A percentile compares a stretch with the other conserved stretches of the same genome.
These are phyloP conservation scores for Hirundichthys speculiger DNA, from an alignment of 2,113 vertebrate species.

Conservation along the genomic window DNA sequence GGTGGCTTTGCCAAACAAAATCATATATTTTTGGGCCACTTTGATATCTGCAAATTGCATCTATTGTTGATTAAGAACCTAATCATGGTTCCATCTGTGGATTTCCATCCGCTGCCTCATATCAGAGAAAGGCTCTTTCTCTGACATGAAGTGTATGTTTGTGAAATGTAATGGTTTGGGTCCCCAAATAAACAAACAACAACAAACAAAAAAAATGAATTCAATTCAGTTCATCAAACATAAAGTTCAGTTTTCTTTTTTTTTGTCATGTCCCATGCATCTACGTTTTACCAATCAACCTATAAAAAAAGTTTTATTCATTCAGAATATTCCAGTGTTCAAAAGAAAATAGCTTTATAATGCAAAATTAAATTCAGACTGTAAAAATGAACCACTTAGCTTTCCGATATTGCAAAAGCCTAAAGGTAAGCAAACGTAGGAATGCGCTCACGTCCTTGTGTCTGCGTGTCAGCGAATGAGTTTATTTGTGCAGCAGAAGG, in stretches of 20 bases:
- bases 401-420: constrained; percentile 35
- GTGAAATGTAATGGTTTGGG: not conserved
- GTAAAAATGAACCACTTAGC: not conserved
- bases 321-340: constrained; percentile 6
- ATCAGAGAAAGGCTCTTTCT: not conserved
- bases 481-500: constrained; percentile 53
- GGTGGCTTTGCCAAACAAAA: too few species aligned
- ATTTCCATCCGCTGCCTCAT: too few species aligned
- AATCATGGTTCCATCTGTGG: too few species aligned
- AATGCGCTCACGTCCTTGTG: constrained; percentile 15
- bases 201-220: not conserved
- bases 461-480: constrained; percentile 23
- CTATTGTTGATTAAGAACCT: too few species aligned
- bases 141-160: constrained; percentile 5
- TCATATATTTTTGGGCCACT: too few species aligned
- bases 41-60: too few species aligned
- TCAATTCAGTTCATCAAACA: constrained; percentile 7
- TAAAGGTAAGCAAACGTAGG: constrained; percentile 26
- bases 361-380: not conserved
- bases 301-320: constrained; percentile 20
- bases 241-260: constrained; percentile 17
- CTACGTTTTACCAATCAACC: constrained; percentile 12
- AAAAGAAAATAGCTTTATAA: constrained; percentile 31
- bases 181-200: too few species aligned
- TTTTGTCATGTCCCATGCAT: constrained; percentile 8